Evolutionary conservation across 2,888 invertebrate genomes (phyloP).

Genomic region (Nycteola revayana): DNA sequence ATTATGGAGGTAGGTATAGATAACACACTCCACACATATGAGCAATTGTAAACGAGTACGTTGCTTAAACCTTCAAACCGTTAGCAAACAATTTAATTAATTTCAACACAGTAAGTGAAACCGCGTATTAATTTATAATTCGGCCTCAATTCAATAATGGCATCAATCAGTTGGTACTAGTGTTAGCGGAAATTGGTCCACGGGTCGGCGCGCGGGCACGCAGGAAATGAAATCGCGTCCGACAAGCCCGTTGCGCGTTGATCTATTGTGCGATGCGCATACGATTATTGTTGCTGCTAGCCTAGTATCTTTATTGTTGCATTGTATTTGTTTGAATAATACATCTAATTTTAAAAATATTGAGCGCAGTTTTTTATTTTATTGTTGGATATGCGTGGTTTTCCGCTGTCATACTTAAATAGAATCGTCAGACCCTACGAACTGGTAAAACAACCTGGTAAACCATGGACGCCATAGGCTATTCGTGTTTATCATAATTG

Average conservation of each 20-base stretch:
- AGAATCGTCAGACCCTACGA: too few relatives aligned
- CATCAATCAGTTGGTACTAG: constrained; percentile 43
- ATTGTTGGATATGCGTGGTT: too few relatives aligned
- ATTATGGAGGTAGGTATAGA: too few relatives aligned
- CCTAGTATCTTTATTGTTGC: constrained; percentile 21
- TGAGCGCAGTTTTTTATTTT: too few relatives aligned
- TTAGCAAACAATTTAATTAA: background rate
- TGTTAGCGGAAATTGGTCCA: constrained; percentile 66
- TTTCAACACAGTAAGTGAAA: constrained; percentile 22
- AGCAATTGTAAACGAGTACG: too few relatives aligned
- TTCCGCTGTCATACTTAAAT: too few relatives aligned
- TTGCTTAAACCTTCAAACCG: too few relatives aligned
- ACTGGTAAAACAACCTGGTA: too few relatives aligned
- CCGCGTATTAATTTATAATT: constrained; percentile 32
- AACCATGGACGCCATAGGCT: too few relatives aligned
- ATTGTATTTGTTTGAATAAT: constrained; percentile 5
- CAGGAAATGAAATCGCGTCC: constrained; percentile 78
- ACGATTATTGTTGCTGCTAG: constrained; percentile 26
- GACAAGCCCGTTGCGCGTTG: constrained; percentile 57
- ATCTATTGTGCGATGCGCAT: constrained; percentile 61
- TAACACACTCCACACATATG: too few relatives aligned
- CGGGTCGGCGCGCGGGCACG: constrained; percentile 69
- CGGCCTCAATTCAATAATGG: constrained; percentile 37
- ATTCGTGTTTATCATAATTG: too few relatives aligned
- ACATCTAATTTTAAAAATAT: too few relatives aligned